Evolutionary conservation across 2,113 vertebrate species (phyloP), one percentile per base, ranked within the genome.

Genomic region (Thermophis baileyi): DNA sequence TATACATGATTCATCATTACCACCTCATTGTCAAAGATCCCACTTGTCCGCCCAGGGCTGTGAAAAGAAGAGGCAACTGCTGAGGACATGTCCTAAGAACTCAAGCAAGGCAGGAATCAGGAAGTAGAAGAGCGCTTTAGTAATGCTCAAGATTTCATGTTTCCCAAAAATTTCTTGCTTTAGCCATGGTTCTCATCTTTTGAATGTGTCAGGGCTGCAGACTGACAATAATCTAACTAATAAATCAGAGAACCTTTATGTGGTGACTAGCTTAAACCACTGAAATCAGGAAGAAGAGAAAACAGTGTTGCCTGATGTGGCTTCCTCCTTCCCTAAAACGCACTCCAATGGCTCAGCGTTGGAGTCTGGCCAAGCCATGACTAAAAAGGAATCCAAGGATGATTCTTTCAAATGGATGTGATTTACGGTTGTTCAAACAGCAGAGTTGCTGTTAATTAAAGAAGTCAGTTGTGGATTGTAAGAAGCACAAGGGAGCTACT

Each of bases 1-100:
- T 99, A 99, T 95, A 99, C 99, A 50, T 99, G 99, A 95, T 99
- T 99, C 99, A 99, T 99, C 99, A 99, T 99, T 93, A 99, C 98
- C 12, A 99, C 98, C 97, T 99, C 99, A 5, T 99, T 99, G 96
- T 99, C 99, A 40, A 99, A 98, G 25, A 98, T 98, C 89, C 98
- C 98, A 0, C 97, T 97, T 0, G 99, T 98, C 85, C 99, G 97
- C 14, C 99, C 99, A 0, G 99, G 99, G 97, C 99, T 99, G 97
- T 0, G 85, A 95, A 50, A 81, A 93, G 10, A 94, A 87, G 85
- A 74, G 50, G 22, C 24, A 46, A 27, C 44, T 30, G 86, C 16
- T 87, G 87, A 74, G 8, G 49, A 35, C 3, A 49, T 46, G 8
- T 30, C 14, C 46, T 63, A 24, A 22, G 89, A 10, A 30, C 9